Conservation (phyloP, 2,888 invertebrate species). For the Microdon myrmicae region DNA sequence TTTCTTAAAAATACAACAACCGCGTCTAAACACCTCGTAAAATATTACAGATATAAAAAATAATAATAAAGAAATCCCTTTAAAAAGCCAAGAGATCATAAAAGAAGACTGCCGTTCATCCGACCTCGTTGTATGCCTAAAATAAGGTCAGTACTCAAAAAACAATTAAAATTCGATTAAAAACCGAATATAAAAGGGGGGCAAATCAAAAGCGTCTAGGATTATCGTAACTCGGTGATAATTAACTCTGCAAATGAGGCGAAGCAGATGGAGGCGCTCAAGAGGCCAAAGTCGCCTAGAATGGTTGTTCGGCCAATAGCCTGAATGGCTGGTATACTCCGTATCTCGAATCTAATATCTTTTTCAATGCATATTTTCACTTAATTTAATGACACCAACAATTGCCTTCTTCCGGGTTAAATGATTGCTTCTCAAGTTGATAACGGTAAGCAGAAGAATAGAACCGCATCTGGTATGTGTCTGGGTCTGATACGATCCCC, state of each 20-base stretch:
- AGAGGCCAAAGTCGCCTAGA: conserved; percentile 9
- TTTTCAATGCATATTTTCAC: conserved; percentile 47
- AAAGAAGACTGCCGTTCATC: too few relatives aligned
- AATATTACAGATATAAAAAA: too few relatives aligned
- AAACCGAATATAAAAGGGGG: conserved; percentile 4
- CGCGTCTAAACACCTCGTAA: too few relatives aligned
- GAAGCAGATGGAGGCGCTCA: conserved; percentile 26
- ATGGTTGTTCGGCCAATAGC: conserved; percentile 1
- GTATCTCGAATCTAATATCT: conserved; percentile 15
- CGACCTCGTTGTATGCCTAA: too few relatives aligned
- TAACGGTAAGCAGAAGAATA: conserved; percentile 37
- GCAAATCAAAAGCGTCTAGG: conserved; percentile 23
- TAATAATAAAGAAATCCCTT: too few relatives aligned
- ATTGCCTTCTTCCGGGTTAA: conserved; percentile 44
- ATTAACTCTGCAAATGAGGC: conserved; percentile 7
- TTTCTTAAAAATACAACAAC: too few relatives aligned
- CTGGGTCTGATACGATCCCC: too few relatives aligned
- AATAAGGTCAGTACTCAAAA: conserved; percentile 48
- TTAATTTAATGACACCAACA: conserved; percentile 46
- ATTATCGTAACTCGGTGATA: conserved; percentile 40
- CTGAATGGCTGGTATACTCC: conserved; percentile 7
- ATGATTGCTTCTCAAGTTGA: conserved; percentile 29
- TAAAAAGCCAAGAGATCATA: too few relatives aligned
- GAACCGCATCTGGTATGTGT: too few relatives aligned
- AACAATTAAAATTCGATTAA: conserved; percentile 46